Base-by-base conservation (phyloP, 2,797 vertebrate genomes). In the Siniperca scherzeri region DNA sequence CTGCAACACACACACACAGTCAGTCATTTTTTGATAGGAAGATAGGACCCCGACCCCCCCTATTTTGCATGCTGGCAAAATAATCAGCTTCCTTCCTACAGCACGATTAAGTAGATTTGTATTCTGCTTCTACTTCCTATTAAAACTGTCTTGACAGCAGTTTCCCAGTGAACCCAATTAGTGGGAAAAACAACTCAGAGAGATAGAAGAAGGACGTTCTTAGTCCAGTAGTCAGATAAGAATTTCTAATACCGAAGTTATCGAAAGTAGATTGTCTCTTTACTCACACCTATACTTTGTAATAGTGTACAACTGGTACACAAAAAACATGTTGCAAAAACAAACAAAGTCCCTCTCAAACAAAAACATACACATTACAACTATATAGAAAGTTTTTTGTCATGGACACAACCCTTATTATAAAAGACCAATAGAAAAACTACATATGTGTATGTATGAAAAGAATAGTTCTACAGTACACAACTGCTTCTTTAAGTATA, bases 1-100 rank as follows among this genome's bases (percentile, higher is more conserved):
- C 98, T 98, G 94, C 70, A 92, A 52, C 74, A 90, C 67, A 88
- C 81, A 83, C 59, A 79, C 48, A 70, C 56, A 44, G 13, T 44
- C 55, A 76, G 11, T 82, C 7, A 77, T 21, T 76, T 53, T 44
- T 10, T 44, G 40, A 74, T 11, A 25, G 2, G 3, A 67, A 65
- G 44, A 74, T 11, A 22, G 2, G 3, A 67, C n/a, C n/a, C n/a
- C n/a, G n/a, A n/a, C 9, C 52, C 36, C 7, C n/a, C 17, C 44
- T n/a, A n/a, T n/a, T n/a, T n/a, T n/a, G 77, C 74, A 74, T 36
- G 57, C 59, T 80, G 80, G 83, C 81, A 84, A 73, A 90, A 88
- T 68, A 71, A 76, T 78, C 66, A 46, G 69, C 85, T 88, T 92
- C 90, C 90, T 93, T 91, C 87, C 89, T 78, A 64, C 12, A 64